These are phyloP conservation scores for Peromyscus polionotus DNA, from an alignment of 2,113 vertebrate species.

Conservation along the genomic window DNA sequence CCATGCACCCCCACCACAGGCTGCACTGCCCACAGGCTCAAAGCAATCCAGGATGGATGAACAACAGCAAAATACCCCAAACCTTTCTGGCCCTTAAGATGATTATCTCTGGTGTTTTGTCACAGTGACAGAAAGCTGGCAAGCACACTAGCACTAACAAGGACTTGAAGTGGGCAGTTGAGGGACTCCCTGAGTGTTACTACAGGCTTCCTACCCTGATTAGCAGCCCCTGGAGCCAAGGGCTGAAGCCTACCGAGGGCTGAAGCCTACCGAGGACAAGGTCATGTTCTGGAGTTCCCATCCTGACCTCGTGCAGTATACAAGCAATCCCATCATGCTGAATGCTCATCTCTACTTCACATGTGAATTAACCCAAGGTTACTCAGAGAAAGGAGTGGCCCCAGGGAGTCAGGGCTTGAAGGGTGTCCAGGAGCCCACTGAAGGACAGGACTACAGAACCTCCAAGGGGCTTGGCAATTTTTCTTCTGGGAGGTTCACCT, in stretches of 20 bases:
- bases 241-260: not conserved
- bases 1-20: not conserved
- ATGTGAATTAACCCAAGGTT: not conserved
- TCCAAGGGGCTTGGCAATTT: not conserved
- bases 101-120: not conserved
- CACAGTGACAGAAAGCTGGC: not conserved
- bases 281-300: rapidly evolving
- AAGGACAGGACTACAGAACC: not conserved
- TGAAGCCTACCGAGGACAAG: not conserved
- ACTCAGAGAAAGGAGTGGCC: not conserved
- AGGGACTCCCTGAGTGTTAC: not conserved
- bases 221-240: not conserved
- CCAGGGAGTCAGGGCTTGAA: not conserved
- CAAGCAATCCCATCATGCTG: not conserved
- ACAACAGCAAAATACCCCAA: not conserved
- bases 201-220: not conserved
- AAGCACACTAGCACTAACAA: not conserved
- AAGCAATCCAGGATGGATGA: not conserved
- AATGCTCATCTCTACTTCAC: not conserved
- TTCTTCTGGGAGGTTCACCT: not conserved
- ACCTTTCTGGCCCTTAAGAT: not conserved
- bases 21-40: not conserved
- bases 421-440: not conserved
- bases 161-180: too few species aligned
- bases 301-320: too few species aligned